Conservation (phyloP, 2,113 vertebrate species). For the Syrrhaptes paradoxus region DNA sequence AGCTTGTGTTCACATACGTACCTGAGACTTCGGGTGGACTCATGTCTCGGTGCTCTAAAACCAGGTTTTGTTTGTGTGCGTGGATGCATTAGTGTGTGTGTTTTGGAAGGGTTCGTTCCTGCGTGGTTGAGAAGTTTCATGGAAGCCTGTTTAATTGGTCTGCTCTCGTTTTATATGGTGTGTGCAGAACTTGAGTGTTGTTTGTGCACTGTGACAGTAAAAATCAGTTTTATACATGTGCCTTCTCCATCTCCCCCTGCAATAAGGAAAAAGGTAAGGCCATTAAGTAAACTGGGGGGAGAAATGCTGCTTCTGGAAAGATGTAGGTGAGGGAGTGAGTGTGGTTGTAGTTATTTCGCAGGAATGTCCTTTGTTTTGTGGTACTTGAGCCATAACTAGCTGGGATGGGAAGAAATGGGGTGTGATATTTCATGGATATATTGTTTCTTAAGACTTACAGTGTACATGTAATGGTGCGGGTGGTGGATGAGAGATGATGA, state of each 20-base stretch:
- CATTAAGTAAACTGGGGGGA: not conserved
- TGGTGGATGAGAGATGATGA: not conserved
- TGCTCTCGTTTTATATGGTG: not conserved
- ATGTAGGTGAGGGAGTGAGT: not conserved
- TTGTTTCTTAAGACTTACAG: not conserved
- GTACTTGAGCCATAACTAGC: not conserved
- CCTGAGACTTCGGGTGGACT: not conserved
- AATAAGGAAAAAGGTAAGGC: not conserved
- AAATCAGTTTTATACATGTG: rapidly evolving
- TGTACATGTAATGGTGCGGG: rapidly evolving
- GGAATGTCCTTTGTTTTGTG: not conserved
- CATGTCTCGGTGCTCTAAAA: not conserved
- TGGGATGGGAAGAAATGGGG: not conserved
- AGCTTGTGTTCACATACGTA: not conserved
- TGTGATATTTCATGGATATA: not conserved
- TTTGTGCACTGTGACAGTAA: not conserved
- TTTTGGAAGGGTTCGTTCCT: not conserved
- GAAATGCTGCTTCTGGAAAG: not conserved
- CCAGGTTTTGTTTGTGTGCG: not conserved
- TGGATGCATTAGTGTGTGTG: not conserved
- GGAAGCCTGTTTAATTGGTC: not conserved
- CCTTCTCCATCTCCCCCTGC: not conserved
- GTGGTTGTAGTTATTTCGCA: rapidly evolving
- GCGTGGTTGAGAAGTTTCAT: rapidly evolving
- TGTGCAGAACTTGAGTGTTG: rapidly evolving